A percentile compares a stretch with the other conserved stretches of the same genome.
Evolutionary conservation across 2,797 vertebrate species (phyloP).

Genomic region (Brachyrhaphis roseni): DNA sequence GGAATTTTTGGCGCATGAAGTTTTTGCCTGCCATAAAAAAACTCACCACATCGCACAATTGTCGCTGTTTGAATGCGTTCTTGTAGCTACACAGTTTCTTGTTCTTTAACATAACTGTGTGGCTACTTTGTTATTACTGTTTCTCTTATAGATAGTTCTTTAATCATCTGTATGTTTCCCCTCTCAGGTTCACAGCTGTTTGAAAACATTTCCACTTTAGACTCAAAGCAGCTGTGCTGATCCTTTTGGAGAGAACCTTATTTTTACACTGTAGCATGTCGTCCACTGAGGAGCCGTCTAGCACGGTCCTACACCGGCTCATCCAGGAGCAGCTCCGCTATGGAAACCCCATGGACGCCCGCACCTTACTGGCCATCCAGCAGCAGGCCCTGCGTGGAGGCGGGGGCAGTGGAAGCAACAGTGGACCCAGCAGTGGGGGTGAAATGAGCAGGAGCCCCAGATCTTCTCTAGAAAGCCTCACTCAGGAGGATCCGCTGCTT

Average conservation of each 20-base stretch:
- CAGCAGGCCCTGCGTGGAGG: conserved; percentile 84
- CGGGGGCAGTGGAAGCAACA: conserved; percentile 82
- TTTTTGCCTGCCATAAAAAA: conserved; percentile 58
- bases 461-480: conserved; percentile 91
- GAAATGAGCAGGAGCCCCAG: conserved; percentile 83
- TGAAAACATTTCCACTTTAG: conserved; percentile 9
- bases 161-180: conserved; percentile 20
- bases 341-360: conserved; percentile 95
- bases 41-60: conserved; percentile 56
- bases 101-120: neutral
- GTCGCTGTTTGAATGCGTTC: conserved; percentile 63
- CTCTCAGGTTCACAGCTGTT: conserved; percentile 57
- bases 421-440: conserved; percentile 80
- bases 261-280: conserved; percentile 80
- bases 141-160: neutral
- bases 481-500: conserved; percentile 87
- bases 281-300: conserved; percentile 93
- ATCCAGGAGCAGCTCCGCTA: conserved; percentile 99
- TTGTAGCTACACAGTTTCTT: neutral
- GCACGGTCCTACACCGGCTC: conserved; percentile 95
- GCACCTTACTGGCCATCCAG: conserved; percentile 96
- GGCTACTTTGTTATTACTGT: neutral
- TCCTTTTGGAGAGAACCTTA: conserved; percentile 31
- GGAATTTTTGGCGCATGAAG: conserved; percentile 69
- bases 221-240: conserved; percentile 39